Evolutionary conservation across 92 coral and sea anemone species (phyloP), one percentile per base, ranked within the genome.

Genomic region (Parazoanthus swiftii): DNA sequence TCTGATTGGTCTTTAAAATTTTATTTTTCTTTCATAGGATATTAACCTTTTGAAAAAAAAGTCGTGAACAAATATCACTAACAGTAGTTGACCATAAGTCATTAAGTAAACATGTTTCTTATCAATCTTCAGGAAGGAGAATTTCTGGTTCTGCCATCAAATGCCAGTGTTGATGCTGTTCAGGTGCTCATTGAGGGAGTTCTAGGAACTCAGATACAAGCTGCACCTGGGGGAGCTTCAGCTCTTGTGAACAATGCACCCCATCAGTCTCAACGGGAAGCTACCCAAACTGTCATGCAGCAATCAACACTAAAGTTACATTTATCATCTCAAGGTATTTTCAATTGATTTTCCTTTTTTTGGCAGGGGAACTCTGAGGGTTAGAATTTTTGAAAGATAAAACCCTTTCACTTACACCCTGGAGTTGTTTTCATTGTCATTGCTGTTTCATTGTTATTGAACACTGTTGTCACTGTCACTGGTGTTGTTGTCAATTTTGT

Each of bases 131-230:
- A 96, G 99, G 91, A 93, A 43, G 98, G 93, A 16, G 99, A 93
- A 7, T 96, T 96, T 87, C 90, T 96, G 25, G 94, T 92, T 20
- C 91, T 96, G 74, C 99, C 99, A 21, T 90, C 89, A 18, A 79
- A 63, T 39, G 82, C 90, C 29, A 77, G 78, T 35, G 86, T 96
- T 11, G 91, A 92, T 71, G 92, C 89, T 37, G 92, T 95, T 14
- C 94, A 91, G 74, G 73, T 92, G 11, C 88, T 96, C 65, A 80
- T 96, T 59, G 98, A 95, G 85, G 90, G 82, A 33, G 82, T 86
- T 58, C 91, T 89, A 54, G 90, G 76, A 80, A 81, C 67, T 33
- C 54, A 82, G 35, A 44, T 77, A 36, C 86, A 46, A 36, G 46
- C 16, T 5, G 50, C 44, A 50, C 33, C 29, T 14, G 68, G 25